Base-by-base conservation (phyloP, 64 coral and sea anemone genomes). In the Acropora yongei region DNA sequence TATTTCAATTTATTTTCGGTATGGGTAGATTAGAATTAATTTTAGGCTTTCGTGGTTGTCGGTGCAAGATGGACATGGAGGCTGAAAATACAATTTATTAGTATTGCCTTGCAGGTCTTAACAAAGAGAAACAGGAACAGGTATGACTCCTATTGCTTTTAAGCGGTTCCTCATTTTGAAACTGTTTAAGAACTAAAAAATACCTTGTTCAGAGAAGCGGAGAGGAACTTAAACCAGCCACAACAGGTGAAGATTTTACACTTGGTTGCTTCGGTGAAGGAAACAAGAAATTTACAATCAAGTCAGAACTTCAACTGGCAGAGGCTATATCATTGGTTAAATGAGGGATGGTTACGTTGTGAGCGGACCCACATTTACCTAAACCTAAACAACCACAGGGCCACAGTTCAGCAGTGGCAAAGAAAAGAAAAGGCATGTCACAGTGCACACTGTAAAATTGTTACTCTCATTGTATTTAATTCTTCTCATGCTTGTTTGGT, bases 301-400 rank as follows among this genome's bases (percentile, higher is more conserved):
- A 79, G 77, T 79, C 77, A 79, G 67, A 75, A 43, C 74, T 87
- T 76, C 87, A 89, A 89, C 87, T 89, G 74, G 87, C 55, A 0
- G 74, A 89, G 53, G 74, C 87, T 77, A 41, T 89, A 57, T 89
- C 87, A 44, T 60, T 89, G 87, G 87, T 58, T 78, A 89, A 89
- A 58, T 53, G 41, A 17, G 87, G 87, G 49, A 50, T 78, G 87
- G 87, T 89, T 63, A 89, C 74, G 19, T 89, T 77, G 14, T 78
- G 74, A 74, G 87, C 76, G 16, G 87, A 89, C 57, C 87, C 87
- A 42, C 87, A 89, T 78, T 51, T 53, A 78, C 48, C 87, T 78
- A 88, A 55, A 76, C 19, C 68, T 76, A 55, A 46, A 57, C 57
- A 88, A 88, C 47, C 74, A 58, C 74, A 57, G 57, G 75, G 87